Conservation (phyloP, 2,797 vertebrate genomes). For the Nothura maculosa region DNA sequence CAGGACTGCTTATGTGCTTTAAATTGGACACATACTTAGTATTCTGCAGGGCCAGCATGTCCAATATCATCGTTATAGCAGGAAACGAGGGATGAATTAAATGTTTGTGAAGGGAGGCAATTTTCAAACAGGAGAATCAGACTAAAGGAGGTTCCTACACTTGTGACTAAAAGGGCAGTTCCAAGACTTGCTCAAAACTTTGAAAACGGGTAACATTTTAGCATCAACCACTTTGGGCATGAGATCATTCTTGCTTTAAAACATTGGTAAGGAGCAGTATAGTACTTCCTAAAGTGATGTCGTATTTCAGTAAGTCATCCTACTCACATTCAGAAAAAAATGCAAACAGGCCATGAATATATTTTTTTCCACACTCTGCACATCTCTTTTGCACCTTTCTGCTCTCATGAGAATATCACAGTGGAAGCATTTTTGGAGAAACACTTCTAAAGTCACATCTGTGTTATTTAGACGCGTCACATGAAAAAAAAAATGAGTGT, state of each 20-base stretch:
- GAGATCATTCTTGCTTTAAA: not conserved
- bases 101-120: not conserved
- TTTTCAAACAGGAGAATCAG: not conserved
- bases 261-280: rapidly evolving
- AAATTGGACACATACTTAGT: not conserved
- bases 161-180: not conserved
- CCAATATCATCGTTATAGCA: rapidly evolving
- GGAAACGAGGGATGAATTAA: not conserved
- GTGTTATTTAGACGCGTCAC: not conserved
- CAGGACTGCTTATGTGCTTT: not conserved
- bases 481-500: not conserved
- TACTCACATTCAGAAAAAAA: not conserved
- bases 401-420: not conserved
- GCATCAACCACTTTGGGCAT: not conserved
- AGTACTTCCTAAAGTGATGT: not conserved
- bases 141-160: not conserved
- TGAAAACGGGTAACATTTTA: not conserved
- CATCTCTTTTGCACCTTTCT: not conserved
- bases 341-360: not conserved
- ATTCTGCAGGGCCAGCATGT: not conserved
- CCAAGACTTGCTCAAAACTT: not conserved
- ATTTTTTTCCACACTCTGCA: not conserved
- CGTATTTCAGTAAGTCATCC: not conserved
- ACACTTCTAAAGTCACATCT: not conserved
- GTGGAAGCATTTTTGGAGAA: not conserved